These are phyloP conservation scores for Taeniopygia guttata DNA, from an alignment of 2,797 vertebrate species.

Conservation along the genomic window DNA sequence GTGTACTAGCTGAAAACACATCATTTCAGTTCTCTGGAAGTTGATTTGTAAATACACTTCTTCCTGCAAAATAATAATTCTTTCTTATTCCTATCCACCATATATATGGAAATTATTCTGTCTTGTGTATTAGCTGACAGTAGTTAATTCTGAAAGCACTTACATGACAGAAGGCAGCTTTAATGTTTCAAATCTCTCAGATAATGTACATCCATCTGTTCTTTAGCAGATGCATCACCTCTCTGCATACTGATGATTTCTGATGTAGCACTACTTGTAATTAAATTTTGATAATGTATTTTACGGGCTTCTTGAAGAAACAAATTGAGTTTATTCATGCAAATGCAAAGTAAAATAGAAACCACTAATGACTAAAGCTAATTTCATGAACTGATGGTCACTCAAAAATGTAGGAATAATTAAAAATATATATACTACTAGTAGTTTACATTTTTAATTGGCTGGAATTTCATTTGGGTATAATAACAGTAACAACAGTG, in stretches of 20 bases:
- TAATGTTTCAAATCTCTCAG: slow-evolving; percentile 38
- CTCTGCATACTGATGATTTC: slow-evolving; percentile 46
- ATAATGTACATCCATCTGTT: slow-evolving; percentile 55
- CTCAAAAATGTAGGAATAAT: not conserved
- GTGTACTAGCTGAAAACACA: not conserved
- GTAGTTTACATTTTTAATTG: not conserved
- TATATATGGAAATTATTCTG: not conserved
- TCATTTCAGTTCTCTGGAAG: not conserved
- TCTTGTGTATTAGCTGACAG: not conserved
- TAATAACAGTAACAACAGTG: not conserved
- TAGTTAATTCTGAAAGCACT: slow-evolving; percentile 40
- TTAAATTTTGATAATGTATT: slow-evolving; percentile 38
- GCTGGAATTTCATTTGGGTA: not conserved
- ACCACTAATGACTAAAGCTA: not conserved
- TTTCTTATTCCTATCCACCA: not conserved
- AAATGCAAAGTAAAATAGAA: not conserved
- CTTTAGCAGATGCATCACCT: slow-evolving; percentile 1
- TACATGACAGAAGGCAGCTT: slow-evolving; percentile 22
- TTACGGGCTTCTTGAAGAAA: not conserved
- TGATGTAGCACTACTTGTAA: slow-evolving; percentile 9
- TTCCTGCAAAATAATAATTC: not conserved
- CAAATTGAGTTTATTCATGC: not conserved
- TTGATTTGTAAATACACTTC: not conserved
- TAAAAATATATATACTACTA: not conserved
- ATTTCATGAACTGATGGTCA: not conserved